Evolutionary conservation across 2,888 invertebrate genomes (phyloP), one percentile per base, ranked within the genome.

Genomic region (Bellardia pandia): DNA sequence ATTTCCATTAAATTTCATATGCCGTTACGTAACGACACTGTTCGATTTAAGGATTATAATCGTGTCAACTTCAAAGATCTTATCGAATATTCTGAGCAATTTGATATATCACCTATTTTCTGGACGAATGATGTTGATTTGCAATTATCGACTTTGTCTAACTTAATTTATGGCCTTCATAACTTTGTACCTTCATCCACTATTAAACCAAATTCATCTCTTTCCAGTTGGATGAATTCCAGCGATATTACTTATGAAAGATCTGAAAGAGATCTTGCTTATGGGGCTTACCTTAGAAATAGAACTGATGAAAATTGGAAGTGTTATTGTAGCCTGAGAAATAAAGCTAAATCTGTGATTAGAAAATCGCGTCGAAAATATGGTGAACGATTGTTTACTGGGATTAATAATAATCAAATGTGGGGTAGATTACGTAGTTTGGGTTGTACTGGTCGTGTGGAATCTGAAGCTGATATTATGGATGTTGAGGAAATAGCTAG

Each of bases 301-400:
- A 42, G 16, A 14, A 16, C 66, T 45, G 66, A 45, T 6, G 11
- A 14, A 3, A 66, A 42, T 37, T 66, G 66, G 66, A 66, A 14
- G 2, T 23, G 8, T 23, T 45, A 42, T 8, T 66, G 45, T 23
- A 66, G 16, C 0, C 66, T 66, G 0, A 42, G 42, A 4, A 66
- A 66, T n/a, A 66, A 66, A 13, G 48, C 68, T 3, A 48, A 68
- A 23, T 68, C 48, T 33, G 13, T 48, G 3, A 68, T 68, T 48
- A 48, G 48, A 48, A 48, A 37, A 6, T 5, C 37, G 3, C 37
- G 37, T 37, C 37, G 3, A 6, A 37, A 37, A 3, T 37, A 37
- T 37, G 37, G 37, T 37, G 37, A 37, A 3, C 37, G 37, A 5
- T 37, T 37, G 37, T 37, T 37, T 37, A 37, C 3, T 2, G 37